These are phyloP conservation scores for Julus scandinavius DNA, from an alignment of 2,888 invertebrate genomes.

Conservation along the genomic window DNA sequence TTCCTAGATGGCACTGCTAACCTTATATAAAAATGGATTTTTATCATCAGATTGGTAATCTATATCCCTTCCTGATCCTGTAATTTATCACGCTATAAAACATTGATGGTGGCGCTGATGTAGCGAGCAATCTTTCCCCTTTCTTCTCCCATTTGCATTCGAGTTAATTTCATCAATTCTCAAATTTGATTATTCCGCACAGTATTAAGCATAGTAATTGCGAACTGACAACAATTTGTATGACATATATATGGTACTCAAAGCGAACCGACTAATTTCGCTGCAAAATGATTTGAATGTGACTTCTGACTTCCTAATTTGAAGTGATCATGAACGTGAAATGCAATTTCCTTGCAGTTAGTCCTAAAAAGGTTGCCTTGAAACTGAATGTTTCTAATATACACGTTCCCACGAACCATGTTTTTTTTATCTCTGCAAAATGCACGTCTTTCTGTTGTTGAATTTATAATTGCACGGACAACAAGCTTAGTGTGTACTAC, in stretches of 20 bases:
- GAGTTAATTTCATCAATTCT: neutral
- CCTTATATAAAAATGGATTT: no score
- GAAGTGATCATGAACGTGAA: conserved; percentile 23
- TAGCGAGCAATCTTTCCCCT: neutral
- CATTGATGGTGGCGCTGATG: no score
- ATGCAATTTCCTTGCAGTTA: neutral
- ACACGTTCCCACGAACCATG: neutral
- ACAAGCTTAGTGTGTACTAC: neutral
- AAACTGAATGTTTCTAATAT: neutral
- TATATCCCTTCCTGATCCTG: no score
- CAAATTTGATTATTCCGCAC: neutral
- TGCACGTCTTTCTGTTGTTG: neutral
- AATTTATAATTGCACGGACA: neutral
- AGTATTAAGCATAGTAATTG: neutral
- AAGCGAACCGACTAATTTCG: neutral
- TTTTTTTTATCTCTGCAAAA: neutral
- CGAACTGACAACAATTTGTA: neutral
- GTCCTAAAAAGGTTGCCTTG: neutral
- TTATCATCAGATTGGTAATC: no score
- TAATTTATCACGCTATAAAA: no score
- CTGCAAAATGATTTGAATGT: neutral
- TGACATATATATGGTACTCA: conserved; percentile 4
- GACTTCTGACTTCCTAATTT: conserved; percentile 29
- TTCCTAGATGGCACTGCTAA: no score
- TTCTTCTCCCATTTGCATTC: neutral